A percentile compares a stretch with the other conserved stretches of the same genome.
phyloP scores from a whole-genome alignment of 2,888 invertebrate genomes.

The Lochmaea capreae region DNA sequence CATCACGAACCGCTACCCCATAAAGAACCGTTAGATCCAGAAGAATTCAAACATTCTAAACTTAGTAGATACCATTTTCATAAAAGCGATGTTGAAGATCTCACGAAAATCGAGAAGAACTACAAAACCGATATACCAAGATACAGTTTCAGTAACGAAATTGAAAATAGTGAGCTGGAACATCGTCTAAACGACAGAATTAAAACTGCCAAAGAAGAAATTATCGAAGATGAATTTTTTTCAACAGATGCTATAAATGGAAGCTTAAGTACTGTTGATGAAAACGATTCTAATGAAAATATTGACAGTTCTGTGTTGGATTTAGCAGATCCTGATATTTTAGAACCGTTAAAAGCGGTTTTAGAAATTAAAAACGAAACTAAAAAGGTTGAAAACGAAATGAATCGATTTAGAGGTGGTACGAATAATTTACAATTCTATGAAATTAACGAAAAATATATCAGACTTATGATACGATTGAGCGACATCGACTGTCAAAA shows the following conservation, averaged over 20 bases:
- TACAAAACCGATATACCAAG: constrained; percentile 34
- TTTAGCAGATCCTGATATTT: constrained; percentile 41
- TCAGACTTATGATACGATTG: constrained; percentile 46
- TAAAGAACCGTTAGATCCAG: background rate
- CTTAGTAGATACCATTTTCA: constrained; percentile 40
- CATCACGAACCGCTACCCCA: background rate
- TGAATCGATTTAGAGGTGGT: constrained; percentile 40
- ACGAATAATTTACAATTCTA: constrained; percentile 46
- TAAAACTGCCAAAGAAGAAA: background rate
- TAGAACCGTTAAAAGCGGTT: constrained; percentile 43
- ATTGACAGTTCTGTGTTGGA: constrained; percentile 37
- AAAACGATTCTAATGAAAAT: constrained; percentile 22
- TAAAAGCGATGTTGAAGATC: constrained; percentile 46
- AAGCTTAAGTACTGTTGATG: constrained; percentile 9
- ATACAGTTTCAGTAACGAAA: constrained; percentile 42
- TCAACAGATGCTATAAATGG: constrained; percentile 18
- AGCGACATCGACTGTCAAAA: constrained; percentile 45
- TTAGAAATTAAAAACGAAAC: constrained; percentile 42
- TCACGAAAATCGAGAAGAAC: constrained; percentile 44
- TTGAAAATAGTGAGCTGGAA: constrained; percentile 24
- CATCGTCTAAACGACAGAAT: background rate
- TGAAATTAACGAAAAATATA: constrained; percentile 49
- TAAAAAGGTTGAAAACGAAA: constrained; percentile 42
- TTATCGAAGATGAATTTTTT: constrained; percentile 1
- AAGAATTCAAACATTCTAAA: background rate